Evolutionary conservation across 2,797 vertebrate genomes (phyloP), one percentile per base, ranked within the genome.

Genomic region (Rhynchonycteris naso): DNA sequence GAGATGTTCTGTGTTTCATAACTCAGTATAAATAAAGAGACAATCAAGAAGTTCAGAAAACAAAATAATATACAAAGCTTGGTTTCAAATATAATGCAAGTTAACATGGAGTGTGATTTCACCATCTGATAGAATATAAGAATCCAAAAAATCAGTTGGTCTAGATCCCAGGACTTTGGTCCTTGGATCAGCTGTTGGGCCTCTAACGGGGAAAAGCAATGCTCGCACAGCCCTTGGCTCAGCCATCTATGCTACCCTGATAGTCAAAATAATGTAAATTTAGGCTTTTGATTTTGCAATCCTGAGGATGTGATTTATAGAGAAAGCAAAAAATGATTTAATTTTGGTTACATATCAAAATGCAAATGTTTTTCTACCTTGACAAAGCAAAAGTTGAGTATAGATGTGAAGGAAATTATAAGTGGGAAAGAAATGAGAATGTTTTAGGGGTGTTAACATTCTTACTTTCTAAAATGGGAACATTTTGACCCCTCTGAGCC

Each of bases 281-380:
- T 83, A 81, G 59, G 5, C 7, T 90, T 69, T 54, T 75, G 7
- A 9, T 71, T 82, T 82, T 88, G 1, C 14, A 75, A 21, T 12
- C 52, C 21, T 76, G 24, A 80, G 16, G 9, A 90, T 72, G 15
- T 81, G 54, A 15, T 79, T 68, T 56, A 33, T n/a, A 85, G 35
- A 43, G 12, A 83, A 95, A 83, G 4, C 12, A 74, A 63, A 81
- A 35, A 61, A 80, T 30, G 38, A 56, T 9, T 33, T 93, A 30
- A 72, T 84, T 91, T 94, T 86, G 50, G 59, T 75, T 93, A 15
- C 24, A 61, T 9, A 68, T 80, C 30, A 90, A 84, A 82, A 58
- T 61, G 30, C 26, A 87, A 79, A 94, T 80, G 18, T 90, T 81
- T 76, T 3, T 75, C 28, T 56, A 68, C 18, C 22, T 56, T 75